Evolutionary conservation across 2,797 vertebrate genomes (phyloP).

Genomic region (Hoplostethus atlanticus): DNA sequence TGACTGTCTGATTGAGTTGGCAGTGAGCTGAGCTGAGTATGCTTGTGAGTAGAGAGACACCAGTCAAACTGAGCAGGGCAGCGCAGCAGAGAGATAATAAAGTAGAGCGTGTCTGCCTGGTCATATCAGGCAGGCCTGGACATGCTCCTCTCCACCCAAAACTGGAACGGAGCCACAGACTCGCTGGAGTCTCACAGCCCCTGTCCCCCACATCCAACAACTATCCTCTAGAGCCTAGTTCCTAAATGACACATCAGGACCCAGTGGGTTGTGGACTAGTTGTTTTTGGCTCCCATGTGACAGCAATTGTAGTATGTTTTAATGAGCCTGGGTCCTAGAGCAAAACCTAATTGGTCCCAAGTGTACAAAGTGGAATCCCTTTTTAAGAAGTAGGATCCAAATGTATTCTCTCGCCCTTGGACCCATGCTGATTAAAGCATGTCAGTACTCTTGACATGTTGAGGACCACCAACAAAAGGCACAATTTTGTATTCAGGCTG

Average conservation of each 20-base stretch:
- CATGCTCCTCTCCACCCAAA: constrained; percentile 39
- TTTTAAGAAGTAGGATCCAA: constrained; percentile 13
- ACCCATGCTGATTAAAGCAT: too few species aligned
- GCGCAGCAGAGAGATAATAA: constrained; percentile 15
- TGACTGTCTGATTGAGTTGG: constrained; percentile 23
- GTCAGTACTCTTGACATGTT: too few species aligned
- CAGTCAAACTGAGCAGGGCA: constrained; percentile 1
- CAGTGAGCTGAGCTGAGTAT: neutral
- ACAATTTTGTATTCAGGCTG: too few species aligned
- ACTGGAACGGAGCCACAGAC: constrained; percentile 50
- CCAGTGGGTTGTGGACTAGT: constrained; percentile 4
- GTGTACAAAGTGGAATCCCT: constrained; percentile 19
- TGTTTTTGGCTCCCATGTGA: constrained; percentile 37
- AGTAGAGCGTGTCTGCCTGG: constrained; percentile 13
- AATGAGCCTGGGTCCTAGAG: constrained; percentile 21
- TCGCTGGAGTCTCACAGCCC: constrained; percentile 46
- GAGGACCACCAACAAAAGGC: too few species aligned
- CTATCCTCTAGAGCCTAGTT: constrained; percentile 26
- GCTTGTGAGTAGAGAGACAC: too few species aligned
- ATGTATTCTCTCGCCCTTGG: too few species aligned
- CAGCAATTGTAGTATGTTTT: constrained; percentile 25
- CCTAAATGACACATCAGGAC: constrained; percentile 24
- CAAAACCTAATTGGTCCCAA: neutral
- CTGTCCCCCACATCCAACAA: constrained; percentile 11
- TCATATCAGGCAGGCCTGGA: constrained; percentile 50